Evolutionary conservation across 2,797 vertebrate species (phyloP), one percentile per base, ranked within the genome.

Genomic region (Eremophila alpestris): DNA sequence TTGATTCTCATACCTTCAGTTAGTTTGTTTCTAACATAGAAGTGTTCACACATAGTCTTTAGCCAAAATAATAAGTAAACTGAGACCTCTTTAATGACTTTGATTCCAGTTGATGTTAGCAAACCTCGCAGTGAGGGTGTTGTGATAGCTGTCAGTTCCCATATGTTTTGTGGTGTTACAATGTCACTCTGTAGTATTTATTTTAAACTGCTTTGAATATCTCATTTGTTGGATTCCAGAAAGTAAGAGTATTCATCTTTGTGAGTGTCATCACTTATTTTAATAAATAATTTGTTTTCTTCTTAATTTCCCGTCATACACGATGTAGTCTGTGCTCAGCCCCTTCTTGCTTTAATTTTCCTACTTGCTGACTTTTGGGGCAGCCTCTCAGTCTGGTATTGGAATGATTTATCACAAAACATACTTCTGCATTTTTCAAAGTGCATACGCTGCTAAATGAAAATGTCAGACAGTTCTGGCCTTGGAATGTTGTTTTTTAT

Each of bases 231-330:
- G 83, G 26, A 62, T 94, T 96, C 58, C 79, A 94, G 92, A 93
- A 94, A 91, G 51, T 60, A 46, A 70, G 23, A 62, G 30, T 73
- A 36, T 90, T 96, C 79, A 54, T 91, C 89, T 92, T 86, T 81
- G 63, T 43, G 51, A 63, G 62, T 82, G 70, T 96, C 80, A 88
- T 70, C 83, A 40, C 52, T 95, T 91, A 65, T 36, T 94, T 89
- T 94, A 93, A 84, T 89, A 90, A 91, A 95, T 52, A 90, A 74
- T 91, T 55, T 55, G 15, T 75, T 94, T 78, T 92, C 71, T 85
- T 89, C 40, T 32, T 58, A 32, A 36, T 90, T 92, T 86, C 46
- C 40, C 36, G 19, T 83, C 32, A 22, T 81, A 36, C 10, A 18
- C 0, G 0, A 6, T 79, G 45, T 45, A 59, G 59, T 45, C 36